Conservation (phyloP, 2,888 invertebrate species). For the Tubulanus polymorphus region DNA sequence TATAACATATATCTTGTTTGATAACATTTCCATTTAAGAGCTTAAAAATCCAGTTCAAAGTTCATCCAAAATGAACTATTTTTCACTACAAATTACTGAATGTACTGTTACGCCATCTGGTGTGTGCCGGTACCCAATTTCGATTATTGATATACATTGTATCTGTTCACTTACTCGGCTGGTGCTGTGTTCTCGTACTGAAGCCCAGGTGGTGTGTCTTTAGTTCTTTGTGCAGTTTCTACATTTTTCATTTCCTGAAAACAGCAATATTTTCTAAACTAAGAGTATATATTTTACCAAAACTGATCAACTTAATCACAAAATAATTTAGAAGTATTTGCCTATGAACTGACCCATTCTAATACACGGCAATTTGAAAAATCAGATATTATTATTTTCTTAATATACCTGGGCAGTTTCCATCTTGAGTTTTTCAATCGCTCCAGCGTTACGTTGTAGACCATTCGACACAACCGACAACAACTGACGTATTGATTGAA, state of each 20-base stretch:
- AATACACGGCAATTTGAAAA: neutral
- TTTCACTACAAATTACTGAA: neutral
- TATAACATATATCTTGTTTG: too few species aligned
- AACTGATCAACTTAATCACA: too few species aligned
- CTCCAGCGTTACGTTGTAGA: conserved; percentile 61
- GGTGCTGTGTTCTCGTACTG: conserved; percentile 74
- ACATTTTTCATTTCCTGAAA: conserved; percentile 63
- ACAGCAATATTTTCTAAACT: too few species aligned
- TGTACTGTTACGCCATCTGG: too few species aligned
- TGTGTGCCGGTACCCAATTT: too few species aligned
- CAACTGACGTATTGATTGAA: conserved; percentile 61
- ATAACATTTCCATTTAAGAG: too few species aligned
- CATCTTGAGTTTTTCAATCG: conserved; percentile 65
- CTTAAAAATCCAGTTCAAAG: too few species aligned
- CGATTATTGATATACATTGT: too few species aligned
- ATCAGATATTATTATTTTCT: neutral
- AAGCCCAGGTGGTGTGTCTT: conserved; percentile 70
- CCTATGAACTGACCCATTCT: neutral
- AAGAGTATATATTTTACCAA: too few species aligned
- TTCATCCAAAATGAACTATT: too few species aligned
- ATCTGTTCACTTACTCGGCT: conserved; percentile 60
- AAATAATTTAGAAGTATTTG: neutral
- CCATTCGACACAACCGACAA: conserved; percentile 63
- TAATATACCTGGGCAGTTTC: conserved; percentile 65
- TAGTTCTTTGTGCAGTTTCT: conserved; percentile 75